phyloP scores from a whole-genome alignment of 1,140 invertebrate genomes.

The Drosophila sproati region DNA sequence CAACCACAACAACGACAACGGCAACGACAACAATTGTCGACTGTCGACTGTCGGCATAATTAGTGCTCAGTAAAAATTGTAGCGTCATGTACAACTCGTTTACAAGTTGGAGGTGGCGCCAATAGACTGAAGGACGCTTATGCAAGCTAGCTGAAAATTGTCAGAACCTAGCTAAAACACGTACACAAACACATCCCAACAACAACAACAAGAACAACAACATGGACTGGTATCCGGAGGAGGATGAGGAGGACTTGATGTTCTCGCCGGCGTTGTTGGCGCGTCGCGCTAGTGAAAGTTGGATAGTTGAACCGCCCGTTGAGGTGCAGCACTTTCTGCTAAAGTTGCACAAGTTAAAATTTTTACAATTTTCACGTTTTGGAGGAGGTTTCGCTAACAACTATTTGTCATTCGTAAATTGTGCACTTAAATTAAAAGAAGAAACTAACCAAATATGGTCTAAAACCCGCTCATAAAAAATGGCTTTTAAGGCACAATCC shows the following conservation, averaged over 20 bases:
- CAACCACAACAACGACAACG: constrained; percentile 8
- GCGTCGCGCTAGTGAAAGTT: constrained; percentile 92
- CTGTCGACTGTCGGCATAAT: constrained; percentile 2
- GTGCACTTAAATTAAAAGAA: too few species aligned
- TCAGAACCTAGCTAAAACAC: not conserved
- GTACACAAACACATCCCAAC: too few species aligned
- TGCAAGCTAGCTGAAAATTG: constrained; percentile 45
- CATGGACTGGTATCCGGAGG: constrained; percentile 89
- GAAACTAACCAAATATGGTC: too few species aligned
- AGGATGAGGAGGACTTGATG: constrained; percentile 93
- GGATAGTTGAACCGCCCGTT: constrained; percentile 93
- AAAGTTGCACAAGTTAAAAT: not conserved
- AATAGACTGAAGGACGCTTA: constrained; percentile 52
- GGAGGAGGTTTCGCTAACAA: too few species aligned
- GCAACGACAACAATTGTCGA: constrained; percentile 9
- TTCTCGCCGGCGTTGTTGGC: constrained; percentile 94
- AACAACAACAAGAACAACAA: not conserved
- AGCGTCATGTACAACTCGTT: constrained; percentile 73
- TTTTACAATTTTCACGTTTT: too few species aligned
- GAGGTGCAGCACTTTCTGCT: constrained; percentile 86
- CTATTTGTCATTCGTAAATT: too few species aligned
- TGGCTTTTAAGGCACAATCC: too few species aligned
- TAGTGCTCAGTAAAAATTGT: constrained; percentile 48
- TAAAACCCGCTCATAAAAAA: too few species aligned
- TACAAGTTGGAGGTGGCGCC: constrained; percentile 69